Conservation (phyloP, 2,113 vertebrate genomes). For the Microtus montanus region DNA sequence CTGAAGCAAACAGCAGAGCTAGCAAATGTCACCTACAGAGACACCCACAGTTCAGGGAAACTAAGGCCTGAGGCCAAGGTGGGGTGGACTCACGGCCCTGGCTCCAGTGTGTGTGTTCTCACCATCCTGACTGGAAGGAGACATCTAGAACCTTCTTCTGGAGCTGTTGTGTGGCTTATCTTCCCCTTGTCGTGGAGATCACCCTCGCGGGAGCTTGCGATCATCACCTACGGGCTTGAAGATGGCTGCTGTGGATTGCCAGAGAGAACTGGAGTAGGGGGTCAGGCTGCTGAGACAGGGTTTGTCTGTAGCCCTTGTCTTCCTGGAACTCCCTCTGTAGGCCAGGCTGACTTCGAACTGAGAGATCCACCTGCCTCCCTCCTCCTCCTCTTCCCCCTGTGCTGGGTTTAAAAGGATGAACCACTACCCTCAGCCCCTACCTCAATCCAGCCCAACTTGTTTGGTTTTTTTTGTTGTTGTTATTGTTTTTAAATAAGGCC, state of each 20-base stretch:
- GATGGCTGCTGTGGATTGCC: too few relatives aligned
- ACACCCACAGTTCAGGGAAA: not conserved
- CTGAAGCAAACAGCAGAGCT: not conserved
- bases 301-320: not conserved
- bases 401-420: not conserved
- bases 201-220: too few relatives aligned
- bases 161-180: too few relatives aligned
- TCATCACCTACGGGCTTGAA: too few relatives aligned
- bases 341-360: not conserved
- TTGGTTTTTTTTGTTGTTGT: not conserved
- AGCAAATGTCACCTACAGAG: not conserved
- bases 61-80: not conserved
- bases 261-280: too few relatives aligned
- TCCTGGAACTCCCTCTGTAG: not conserved
- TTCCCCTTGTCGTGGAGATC: too few relatives aligned
- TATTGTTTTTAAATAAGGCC: not conserved
- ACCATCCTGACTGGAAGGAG: too few relatives aligned
- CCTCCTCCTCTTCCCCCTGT: not conserved
- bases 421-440: not conserved
- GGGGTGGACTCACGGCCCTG: too few relatives aligned
- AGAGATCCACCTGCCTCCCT: not conserved
- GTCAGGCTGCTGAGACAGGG: not conserved
- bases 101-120: too few relatives aligned
- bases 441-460: not conserved
- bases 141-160: too few relatives aligned